Conservation (phyloP, 2,888 invertebrate genomes). For the Anthrax anthrax region DNA sequence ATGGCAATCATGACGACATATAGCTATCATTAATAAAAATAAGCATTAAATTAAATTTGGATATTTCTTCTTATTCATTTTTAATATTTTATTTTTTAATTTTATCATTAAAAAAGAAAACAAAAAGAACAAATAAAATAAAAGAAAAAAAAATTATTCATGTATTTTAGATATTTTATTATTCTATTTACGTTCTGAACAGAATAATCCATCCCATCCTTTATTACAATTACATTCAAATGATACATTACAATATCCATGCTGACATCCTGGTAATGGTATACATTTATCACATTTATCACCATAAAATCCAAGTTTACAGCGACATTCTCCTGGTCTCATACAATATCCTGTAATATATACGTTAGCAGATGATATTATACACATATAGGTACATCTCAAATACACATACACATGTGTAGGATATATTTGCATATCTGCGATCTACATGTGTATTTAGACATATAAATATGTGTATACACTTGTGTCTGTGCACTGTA, state of each 20-base stretch:
- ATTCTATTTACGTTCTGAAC: slow-evolving; percentile 59
- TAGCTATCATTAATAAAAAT: slow-evolving; percentile 44
- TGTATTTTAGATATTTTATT: background rate
- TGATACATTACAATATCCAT: slow-evolving; percentile 71
- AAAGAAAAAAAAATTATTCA: background rate
- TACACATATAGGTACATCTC: no score
- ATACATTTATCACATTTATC: slow-evolving; percentile 75
- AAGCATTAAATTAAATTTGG: background rate
- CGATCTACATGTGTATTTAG: no score
- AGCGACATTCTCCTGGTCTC: slow-evolving; percentile 76
- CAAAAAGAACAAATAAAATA: no score
- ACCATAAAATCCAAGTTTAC: slow-evolving; percentile 77
- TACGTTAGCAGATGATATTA: no score
- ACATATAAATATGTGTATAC: no score
- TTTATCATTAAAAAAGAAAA: no score
- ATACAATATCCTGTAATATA: slow-evolving; percentile 66
- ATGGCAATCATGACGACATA: slow-evolving; percentile 76
- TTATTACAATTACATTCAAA: slow-evolving; percentile 75
- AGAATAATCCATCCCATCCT: slow-evolving; percentile 81
- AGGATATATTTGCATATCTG: no score
- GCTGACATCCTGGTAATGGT: slow-evolving; percentile 72
- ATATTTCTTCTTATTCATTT: no score
- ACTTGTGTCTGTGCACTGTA: no score
- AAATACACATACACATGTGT: no score
- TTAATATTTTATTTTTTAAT: background rate